A percentile compares a stretch with the other conserved stretches of the same genome.
Evolutionary conservation across 1,140 invertebrate species (phyloP).

Genomic region (Heliconius hermathena): DNA sequence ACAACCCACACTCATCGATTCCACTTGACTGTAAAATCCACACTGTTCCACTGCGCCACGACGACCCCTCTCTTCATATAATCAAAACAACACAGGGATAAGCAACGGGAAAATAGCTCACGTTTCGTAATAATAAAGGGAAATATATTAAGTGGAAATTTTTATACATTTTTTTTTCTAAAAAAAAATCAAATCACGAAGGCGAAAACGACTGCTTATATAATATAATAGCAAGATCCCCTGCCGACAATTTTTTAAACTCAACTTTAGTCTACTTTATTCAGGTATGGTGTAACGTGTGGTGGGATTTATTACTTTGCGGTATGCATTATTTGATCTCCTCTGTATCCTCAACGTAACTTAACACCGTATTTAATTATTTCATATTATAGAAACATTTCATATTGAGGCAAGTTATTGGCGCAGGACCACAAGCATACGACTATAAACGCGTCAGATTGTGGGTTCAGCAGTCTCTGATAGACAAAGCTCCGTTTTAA

Average conservation of each 20-base stretch:
- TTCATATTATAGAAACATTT: no score
- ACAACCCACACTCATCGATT: no score
- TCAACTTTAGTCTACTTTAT: constrained; percentile 22
- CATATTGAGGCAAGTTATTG: no score
- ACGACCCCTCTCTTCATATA: neutral
- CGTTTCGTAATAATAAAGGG: neutral
- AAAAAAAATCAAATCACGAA: constrained; percentile 28
- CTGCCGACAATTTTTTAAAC: constrained; percentile 29
- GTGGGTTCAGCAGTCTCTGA: no score
- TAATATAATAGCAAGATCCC: constrained; percentile 30
- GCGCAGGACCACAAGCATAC: no score
- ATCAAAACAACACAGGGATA: neutral
- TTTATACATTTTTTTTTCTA: neutral
- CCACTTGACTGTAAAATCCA: no score
- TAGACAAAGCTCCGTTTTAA: no score
- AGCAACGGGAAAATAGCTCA: neutral
- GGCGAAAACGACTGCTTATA: constrained; percentile 23
- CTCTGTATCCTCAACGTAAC: neutral
- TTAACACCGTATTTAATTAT: no score
- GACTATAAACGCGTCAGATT: no score
- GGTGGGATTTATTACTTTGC: no score
- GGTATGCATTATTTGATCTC: no score
- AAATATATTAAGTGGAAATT: constrained; percentile 7
- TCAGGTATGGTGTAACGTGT: constrained; percentile 2
- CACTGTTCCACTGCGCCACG: no score